Evolutionary conservation across 2,113 vertebrate genomes (phyloP).

Genomic region (Eudyptes chrysolophus): DNA sequence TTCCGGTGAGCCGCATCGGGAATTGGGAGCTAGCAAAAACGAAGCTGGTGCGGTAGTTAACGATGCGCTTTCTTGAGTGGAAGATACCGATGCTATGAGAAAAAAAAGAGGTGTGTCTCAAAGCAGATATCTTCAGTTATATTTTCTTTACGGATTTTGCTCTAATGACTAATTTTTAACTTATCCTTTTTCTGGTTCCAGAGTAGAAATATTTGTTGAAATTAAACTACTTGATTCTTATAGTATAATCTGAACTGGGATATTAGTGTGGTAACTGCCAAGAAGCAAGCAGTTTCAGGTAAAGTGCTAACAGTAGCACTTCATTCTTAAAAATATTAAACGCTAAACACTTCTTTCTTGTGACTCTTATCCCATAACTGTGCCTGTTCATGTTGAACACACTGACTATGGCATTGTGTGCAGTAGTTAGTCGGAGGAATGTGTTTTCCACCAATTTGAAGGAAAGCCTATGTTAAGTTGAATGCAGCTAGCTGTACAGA

Average conservation of each 20-base stretch:
- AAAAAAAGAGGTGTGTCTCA: neutral
- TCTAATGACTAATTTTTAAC: neutral
- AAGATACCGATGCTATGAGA: accelerated
- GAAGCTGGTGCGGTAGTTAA: accelerated
- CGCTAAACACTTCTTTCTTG: accelerated
- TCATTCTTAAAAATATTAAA: neutral
- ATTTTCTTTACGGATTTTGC: neutral
- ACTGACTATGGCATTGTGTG: neutral
- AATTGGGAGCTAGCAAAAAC: accelerated
- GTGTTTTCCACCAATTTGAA: neutral
- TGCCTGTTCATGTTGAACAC: accelerated
- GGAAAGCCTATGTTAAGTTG: neutral
- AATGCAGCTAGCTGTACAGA: neutral
- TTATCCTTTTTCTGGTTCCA: neutral
- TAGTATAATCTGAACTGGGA: neutral
- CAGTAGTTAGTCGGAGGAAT: neutral
- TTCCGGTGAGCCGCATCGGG: neutral
- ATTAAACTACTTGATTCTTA: neutral
- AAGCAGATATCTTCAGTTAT: accelerated
- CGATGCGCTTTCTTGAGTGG: neutral
- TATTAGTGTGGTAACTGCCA: neutral
- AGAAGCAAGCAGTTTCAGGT: neutral
- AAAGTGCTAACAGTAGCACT: neutral
- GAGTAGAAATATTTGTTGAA: neutral
- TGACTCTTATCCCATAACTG: neutral